Evolutionary conservation across 1,140 invertebrate species (phyloP), one percentile per base, ranked within the genome.

Genomic region (Drosophila watanabei): DNA sequence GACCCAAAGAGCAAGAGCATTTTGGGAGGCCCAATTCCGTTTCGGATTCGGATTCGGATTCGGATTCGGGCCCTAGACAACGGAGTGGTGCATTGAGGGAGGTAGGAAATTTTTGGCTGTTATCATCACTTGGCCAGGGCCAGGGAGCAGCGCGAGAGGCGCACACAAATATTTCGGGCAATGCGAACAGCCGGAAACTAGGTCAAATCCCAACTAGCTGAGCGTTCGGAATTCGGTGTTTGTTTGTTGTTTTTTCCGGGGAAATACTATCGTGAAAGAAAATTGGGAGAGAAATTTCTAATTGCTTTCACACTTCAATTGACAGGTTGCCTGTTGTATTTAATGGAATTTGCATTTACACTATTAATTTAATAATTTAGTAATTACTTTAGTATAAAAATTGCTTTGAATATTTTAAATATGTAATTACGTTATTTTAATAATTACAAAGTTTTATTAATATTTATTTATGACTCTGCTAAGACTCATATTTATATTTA

Each of bases 71-170:
- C 85, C 85, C 85, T 89, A 89, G 78, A 85, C 86, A 90, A 89
- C 81, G 52, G 81, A 85, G 63, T 79, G 71, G 35, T 72, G 79
- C 58, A 78, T 89, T 89, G 85, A 90, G 85, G 83, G 86, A 85
- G 85, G 85, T 89, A 90, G 86, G 86, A 90, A 89, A 89, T 89
- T 89, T 89, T 81, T 90, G 30, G 85, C 60, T 79, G 78, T 90
- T 89, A 90, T 89, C 85, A 85, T 62, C 45, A 68, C 37, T 46
- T 39, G 51, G 77, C 49, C 56, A 45, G 71, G 69, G 64, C 61
- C 60, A 63, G 48, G 28, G 24, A 24, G 49, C 49, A 33, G 59
- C 52, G 79, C 78, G 76, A 70, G 63, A 60, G 75, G 73, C 52
- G 66, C 35, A 43, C 63, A 62, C n/a, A 24, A 24, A 24, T 60